A percentile compares a stretch with the other conserved stretches of the same genome.
Conservation (phyloP, 2,797 vertebrate species). For the Tauraco hartlaubi region DNA sequence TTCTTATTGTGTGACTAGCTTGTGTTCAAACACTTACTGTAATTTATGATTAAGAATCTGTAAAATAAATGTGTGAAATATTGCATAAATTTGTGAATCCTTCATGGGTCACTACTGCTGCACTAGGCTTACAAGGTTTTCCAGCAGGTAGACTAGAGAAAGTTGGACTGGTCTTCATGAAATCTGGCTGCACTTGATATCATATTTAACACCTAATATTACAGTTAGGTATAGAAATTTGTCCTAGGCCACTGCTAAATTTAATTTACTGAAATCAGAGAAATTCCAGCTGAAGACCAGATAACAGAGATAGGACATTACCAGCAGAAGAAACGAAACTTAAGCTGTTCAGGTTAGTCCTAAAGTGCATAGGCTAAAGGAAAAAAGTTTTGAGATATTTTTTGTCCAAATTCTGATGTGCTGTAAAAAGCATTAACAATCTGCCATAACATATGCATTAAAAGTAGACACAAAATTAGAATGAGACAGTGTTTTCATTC, state of each 20-base stretch:
- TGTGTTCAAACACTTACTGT: not conserved
- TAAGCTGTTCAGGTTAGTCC: not conserved
- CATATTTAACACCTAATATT: not conserved
- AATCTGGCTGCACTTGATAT: not conserved
- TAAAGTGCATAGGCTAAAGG: not conserved
- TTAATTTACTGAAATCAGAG: not conserved
- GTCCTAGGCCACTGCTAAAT: not conserved
- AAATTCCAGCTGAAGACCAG: not conserved
- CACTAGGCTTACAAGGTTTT: not conserved
- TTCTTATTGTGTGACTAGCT: not conserved
- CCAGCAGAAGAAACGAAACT: not conserved
- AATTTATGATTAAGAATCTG: not conserved
- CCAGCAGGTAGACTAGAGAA: not conserved
- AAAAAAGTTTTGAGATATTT: not conserved
- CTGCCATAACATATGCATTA: not conserved
- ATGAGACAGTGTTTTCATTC: not conserved
- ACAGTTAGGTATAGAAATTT: not conserved
- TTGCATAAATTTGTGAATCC: not conserved
- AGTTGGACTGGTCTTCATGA: not conserved
- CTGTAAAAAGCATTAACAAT: not conserved
- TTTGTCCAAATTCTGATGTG: not conserved
- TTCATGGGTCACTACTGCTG: not conserved
- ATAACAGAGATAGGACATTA: not conserved
- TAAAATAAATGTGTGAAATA: not conserved
- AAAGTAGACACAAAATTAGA: not conserved